Evolutionary conservation across 2,888 invertebrate species (phyloP), one percentile per base, ranked within the genome.

Genomic region (Pantelozetes paolii): DNA sequence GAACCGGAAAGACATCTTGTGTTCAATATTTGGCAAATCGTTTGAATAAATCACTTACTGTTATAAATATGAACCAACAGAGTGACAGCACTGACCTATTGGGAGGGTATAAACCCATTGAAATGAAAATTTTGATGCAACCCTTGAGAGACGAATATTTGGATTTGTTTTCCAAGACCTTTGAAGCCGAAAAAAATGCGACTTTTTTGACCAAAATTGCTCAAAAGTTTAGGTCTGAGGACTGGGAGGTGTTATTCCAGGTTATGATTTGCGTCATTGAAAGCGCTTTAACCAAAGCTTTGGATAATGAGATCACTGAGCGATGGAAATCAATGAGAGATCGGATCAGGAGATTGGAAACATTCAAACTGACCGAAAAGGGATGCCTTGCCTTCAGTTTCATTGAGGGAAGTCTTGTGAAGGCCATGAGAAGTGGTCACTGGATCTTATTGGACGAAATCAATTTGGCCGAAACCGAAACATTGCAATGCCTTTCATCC

Each of bases 371-470:
- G 18, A 48, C 62, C 9, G 32, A 71, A 71, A 62, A 72, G 62
- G 36, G 71, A 40, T 69, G 74, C 26, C 28, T 77, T 9, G 74
- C 69, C n/a, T 77, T 76, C 71, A 42, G 71, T 36, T 71, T 74
- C 54, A 76, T 79, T 23, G 75, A 85, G 82, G 99, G 99, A 1
- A 91, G 92, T 74, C 85, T 99, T 77, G 90, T 97, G 18, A 82
- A 90, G 82, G 97, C 98, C 1, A 86, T 98, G 80, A 88, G 89
- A 81, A 87, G 90, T 79, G 85, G 99, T 0, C 87, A 94, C 79
- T 99, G 99, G 99, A 91, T 99, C 28, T 84, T 99, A 57, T 83
- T 99, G 71, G 99, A 99, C 81, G 99, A 99, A 86, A 97, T 99
- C 72, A 99, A 99, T 85, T 87, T 99, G 79, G 98, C 99, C 0